A percentile compares a stretch with the other conserved stretches of the same genome.
Conservation (phyloP, 2,113 vertebrate species). For the Antigone vipio region DNA sequence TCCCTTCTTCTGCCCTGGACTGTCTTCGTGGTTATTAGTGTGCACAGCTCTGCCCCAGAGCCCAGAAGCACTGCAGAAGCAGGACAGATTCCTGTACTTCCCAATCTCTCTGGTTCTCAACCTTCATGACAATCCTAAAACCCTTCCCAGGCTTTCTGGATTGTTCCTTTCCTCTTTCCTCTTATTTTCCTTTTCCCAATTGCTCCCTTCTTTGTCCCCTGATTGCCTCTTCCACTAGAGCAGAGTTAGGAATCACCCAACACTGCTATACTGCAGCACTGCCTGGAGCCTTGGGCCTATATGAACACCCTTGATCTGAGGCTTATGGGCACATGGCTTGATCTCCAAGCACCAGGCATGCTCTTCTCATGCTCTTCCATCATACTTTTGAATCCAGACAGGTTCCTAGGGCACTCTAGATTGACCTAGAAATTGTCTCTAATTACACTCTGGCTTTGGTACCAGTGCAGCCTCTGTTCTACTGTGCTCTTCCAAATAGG, state of each 20-base stretch:
- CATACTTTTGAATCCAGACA: background rate
- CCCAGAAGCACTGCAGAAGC: background rate
- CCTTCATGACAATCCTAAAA: background rate
- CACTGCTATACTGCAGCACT: background rate
- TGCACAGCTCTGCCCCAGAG: background rate
- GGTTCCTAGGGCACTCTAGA: background rate
- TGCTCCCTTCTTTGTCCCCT: background rate
- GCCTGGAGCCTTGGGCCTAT: background rate
- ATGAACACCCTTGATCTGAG: background rate
- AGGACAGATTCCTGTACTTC: background rate
- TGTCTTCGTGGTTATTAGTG: background rate
- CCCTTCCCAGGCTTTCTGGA: background rate
- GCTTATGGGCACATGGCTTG: background rate
- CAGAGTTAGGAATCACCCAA: background rate
- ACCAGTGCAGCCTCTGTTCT: background rate
- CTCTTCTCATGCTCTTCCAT: background rate
- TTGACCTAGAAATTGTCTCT: background rate
- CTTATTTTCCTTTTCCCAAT: background rate
- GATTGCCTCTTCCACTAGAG: background rate
- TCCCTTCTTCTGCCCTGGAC: background rate
- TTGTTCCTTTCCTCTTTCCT: background rate
- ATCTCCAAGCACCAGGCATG: accelerated
- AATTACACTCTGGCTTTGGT: background rate
- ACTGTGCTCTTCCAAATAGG: background rate
- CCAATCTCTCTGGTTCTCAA: background rate